Base-by-base conservation (phyloP, 2,888 invertebrate species). In the Neuroscelio doddi region DNA sequence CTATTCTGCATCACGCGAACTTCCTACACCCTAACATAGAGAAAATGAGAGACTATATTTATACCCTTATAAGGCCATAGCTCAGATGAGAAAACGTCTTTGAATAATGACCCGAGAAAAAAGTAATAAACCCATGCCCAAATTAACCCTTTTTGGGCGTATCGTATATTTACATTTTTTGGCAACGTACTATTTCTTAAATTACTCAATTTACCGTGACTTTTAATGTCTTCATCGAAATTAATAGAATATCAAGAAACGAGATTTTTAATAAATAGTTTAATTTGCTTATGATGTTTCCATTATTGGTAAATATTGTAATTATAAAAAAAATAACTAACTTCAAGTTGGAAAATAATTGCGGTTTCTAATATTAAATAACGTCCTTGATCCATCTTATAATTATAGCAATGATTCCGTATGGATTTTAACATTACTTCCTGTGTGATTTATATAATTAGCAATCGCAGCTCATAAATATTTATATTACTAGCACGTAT, bases 1-100 rank as follows among this genome's bases (percentile, higher is more conserved):
- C 58, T 70, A 71, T 74, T 71, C 68, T 71, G 57, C 69, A 71
- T 72, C 73, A 74, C 73, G 74, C 73, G 64, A 73, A 47, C 59
- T 38, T 55, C 51, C 38, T 61, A 41, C 61, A 51, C 49, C 50
- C 59, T 44, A 49, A 55, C 55, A 63, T 59, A 68, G 62, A 44
- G 64, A 64, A 68, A 55, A 50, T 36, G 70, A 65, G 47, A 55
- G 45, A 55, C 70, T 62, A 53, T 71, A 72, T 71, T 65, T 68
- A 69, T 70, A 72, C 57, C 3, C 46, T 52, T 61, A 66, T 66
- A 70, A 70, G 68, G 58, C 55, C 63, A 47, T 51, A 61, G 61
- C 58, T 66, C 49, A 61, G 41, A 58, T 36, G 55, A 57, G 50
- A 39, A 62, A 62, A 47, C 57, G 52, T 62, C 53, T 65, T 44